Evolutionary conservation across 1,140 invertebrate genomes (phyloP).

Genomic region (Nebria ingens): DNA sequence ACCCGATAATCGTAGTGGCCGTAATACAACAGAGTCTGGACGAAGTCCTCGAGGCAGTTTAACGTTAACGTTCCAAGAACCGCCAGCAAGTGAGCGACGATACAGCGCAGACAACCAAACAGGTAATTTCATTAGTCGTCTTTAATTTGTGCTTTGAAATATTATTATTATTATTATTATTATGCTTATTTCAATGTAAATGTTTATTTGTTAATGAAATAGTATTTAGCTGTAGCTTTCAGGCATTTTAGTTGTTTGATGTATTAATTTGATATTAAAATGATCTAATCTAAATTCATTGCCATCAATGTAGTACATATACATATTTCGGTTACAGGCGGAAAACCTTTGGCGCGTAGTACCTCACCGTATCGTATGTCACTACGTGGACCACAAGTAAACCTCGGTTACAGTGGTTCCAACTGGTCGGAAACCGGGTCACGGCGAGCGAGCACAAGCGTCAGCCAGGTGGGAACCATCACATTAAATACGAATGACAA

Average conservation of each 20-base stretch:
- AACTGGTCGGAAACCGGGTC: slow-evolving; percentile 47
- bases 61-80: slow-evolving; percentile 48
- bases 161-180: no score
- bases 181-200: no score
- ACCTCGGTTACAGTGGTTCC: slow-evolving; percentile 37
- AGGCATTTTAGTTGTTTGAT: no score
- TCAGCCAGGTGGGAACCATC: slow-evolving; percentile 48
- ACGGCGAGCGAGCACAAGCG: slow-evolving; percentile 56
- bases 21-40: slow-evolving; percentile 36
- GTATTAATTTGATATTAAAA: neutral
- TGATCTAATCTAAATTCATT: no score
- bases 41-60: slow-evolving; percentile 45
- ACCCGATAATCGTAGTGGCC: slow-evolving; percentile 33
- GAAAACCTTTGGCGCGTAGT: slow-evolving; percentile 35
- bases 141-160: neutral
- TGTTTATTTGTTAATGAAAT: no score
- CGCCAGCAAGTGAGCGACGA: slow-evolving; percentile 42
- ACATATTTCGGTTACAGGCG: slow-evolving; percentile 29
- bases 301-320: neutral
- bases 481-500: no score
- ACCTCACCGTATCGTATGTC: slow-evolving; percentile 51
- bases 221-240: no score
- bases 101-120: slow-evolving; percentile 44
- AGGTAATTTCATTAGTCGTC: slow-evolving; percentile 19
- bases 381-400: slow-evolving; percentile 36